These are phyloP conservation scores for Heterotilapia buettikoferi DNA, from an alignment of 2,113 vertebrate genomes.

Conservation along the genomic window DNA sequence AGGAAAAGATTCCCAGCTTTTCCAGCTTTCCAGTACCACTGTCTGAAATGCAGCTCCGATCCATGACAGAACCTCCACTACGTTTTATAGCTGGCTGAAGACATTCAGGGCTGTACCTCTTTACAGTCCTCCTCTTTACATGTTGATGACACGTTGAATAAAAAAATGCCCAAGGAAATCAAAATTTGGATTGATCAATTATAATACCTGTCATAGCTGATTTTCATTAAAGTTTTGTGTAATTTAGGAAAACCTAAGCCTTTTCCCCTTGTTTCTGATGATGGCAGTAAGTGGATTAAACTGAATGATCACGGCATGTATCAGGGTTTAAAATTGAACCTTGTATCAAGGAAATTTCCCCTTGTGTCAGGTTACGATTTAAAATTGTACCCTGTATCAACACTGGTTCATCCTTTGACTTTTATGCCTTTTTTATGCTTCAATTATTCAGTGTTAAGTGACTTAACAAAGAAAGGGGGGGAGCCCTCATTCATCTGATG, in stretches of 20 bases:
- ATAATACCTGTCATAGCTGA: neutral
- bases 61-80: neutral
- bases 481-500: neutral
- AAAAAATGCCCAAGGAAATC: rapidly evolving
- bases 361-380: neutral
- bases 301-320: neutral
- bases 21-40: neutral
- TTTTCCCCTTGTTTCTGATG: neutral
- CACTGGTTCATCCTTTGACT: neutral
- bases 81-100: neutral
- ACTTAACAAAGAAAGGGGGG: neutral
- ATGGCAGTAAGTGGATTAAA: neutral
- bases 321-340: neutral
- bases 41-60: neutral
- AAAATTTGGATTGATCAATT: neutral
- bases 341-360: neutral
- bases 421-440: neutral
- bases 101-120: neutral
- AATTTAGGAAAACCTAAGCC: neutral
- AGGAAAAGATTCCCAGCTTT: neutral
- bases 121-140: neutral
- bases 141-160: neutral
- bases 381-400: neutral
- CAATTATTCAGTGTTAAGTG: neutral
- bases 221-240: neutral